Evolutionary conservation across 2,888 invertebrate genomes (phyloP), one percentile per base, ranked within the genome.

Genomic region (Idaea dimidiata): DNA sequence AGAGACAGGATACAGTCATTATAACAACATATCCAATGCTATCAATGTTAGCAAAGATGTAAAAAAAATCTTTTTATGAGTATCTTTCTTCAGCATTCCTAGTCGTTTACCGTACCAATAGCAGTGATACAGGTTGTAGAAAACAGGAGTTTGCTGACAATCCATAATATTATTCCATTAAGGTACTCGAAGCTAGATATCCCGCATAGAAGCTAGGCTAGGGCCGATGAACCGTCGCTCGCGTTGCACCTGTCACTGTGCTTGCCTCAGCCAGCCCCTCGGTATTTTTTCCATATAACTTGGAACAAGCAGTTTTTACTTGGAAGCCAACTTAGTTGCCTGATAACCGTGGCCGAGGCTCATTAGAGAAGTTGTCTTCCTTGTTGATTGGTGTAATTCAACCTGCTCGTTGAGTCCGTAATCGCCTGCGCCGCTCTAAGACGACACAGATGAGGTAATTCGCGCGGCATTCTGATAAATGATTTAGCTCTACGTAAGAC

Each of bases 281-380:
- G 79, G 79, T 74, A 84, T 90, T 91, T 91, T 90, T 90, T 90
- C 82, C 79, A 77, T 76, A 79, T 75, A 71, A 89, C 90, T 91
- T 91, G 91, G 91, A 91, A 86, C 82, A 82, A 75, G 82, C 71
- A 67, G 82, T 91, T 90, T 90, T 91, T 91, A 79, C 84, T 81
- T 79, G 81, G 77, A 84, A 80, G 83, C 83, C 89, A 85, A 87
- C 88, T 90, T 8, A 87, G 87, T 87, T 82, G 87, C 78, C 83
- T 75, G 86, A 87, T 87, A 84, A 85, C 82, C 83, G 79, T 86
- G 84, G 89, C 87, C 84, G 87, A 87, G 88, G 78, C 83, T 90
- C 89, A 89, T 90, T 91, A 89, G 85, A 83, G 76, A 80, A 84
- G 85, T 88, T 84, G 78, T 75, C 73, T 72, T 61, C 57, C 69